Conservation (phyloP, 2,797 vertebrate genomes). For the Chaenodraco wilsoni region DNA sequence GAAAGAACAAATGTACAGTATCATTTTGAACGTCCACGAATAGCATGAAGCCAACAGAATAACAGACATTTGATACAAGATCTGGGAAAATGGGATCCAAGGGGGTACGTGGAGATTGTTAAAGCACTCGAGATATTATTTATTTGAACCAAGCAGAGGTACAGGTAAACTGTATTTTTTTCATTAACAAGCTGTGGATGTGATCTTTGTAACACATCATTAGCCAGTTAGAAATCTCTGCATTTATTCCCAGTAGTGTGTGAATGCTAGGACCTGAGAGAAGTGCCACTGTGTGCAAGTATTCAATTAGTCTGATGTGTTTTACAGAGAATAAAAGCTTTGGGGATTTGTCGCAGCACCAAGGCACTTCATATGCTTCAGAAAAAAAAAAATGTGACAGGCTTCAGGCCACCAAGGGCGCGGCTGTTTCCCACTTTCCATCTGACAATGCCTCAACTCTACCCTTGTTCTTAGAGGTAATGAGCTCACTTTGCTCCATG, state of each 20-base stretch:
- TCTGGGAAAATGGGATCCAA: slow-evolving; percentile 1
- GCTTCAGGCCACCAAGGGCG: neutral
- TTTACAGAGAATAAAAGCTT: slow-evolving; percentile 14
- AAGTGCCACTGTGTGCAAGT: slow-evolving; percentile 28
- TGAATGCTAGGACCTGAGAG: slow-evolving; percentile 7
- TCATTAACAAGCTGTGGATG: neutral
- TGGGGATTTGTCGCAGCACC: slow-evolving; percentile 1
- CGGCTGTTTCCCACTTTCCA: slow-evolving; percentile 5
- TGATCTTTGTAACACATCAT: slow-evolving; percentile 22
- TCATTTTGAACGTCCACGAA: slow-evolving; percentile 11
- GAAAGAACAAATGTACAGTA: neutral
- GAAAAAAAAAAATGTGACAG: slow-evolving; percentile 5
- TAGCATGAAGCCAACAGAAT: slow-evolving; percentile 21
- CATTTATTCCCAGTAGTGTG: slow-evolving; percentile 5
- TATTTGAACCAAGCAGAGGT: neutral
- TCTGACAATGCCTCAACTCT: neutral
- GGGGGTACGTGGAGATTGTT: neutral
- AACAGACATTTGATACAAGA: slow-evolving; percentile 12
- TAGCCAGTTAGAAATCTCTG: slow-evolving; percentile 13
- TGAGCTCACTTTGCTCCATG: slow-evolving; percentile 11
- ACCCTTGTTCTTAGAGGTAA: slow-evolving; percentile 14
- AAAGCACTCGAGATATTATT: neutral
- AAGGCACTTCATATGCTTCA: slow-evolving; percentile 1
- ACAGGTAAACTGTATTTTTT: neutral
- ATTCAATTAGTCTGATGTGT: slow-evolving; percentile 45